Evolutionary conservation across 2,113 vertebrate genomes (phyloP).

Genomic region (Mesoclemmys tuberculata): DNA sequence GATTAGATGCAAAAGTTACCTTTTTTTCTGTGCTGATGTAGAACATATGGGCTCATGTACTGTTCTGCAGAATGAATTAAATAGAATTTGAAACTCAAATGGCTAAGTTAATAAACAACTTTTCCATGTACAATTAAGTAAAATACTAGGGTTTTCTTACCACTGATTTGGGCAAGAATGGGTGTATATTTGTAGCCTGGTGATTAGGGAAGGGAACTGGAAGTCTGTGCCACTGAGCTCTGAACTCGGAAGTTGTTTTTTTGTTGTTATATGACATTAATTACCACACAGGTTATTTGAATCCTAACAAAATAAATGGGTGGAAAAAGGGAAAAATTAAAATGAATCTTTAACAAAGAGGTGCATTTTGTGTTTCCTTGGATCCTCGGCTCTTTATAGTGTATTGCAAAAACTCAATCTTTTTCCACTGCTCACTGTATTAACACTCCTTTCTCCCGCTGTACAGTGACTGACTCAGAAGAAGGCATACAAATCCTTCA

Average conservation of each 20-base stretch:
- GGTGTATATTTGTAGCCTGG: background rate
- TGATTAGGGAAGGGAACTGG: background rate
- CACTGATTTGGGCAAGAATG: background rate
- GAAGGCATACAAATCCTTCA: background rate
- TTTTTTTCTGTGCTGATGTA: background rate
- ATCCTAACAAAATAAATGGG: background rate
- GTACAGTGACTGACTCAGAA: background rate
- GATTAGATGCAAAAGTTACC: background rate
- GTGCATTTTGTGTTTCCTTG: background rate
- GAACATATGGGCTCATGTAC: too few species aligned
- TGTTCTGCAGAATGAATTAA: background rate
- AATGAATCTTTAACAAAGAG: background rate
- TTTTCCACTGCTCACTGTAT: background rate
- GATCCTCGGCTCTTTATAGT: background rate
- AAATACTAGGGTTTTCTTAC: background rate
- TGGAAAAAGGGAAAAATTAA: background rate
- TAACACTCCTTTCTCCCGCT: background rate
- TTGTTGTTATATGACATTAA: background rate
- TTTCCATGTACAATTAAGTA: background rate
- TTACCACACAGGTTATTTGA: background rate
- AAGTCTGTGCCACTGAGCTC: background rate
- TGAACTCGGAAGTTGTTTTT: too few species aligned
- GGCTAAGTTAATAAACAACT: background rate
- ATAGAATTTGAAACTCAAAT: background rate
- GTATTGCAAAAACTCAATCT: too few species aligned